These are phyloP conservation scores for Cephonodes hylas DNA, from an alignment of 2,888 invertebrate genomes.

Conservation along the genomic window DNA sequence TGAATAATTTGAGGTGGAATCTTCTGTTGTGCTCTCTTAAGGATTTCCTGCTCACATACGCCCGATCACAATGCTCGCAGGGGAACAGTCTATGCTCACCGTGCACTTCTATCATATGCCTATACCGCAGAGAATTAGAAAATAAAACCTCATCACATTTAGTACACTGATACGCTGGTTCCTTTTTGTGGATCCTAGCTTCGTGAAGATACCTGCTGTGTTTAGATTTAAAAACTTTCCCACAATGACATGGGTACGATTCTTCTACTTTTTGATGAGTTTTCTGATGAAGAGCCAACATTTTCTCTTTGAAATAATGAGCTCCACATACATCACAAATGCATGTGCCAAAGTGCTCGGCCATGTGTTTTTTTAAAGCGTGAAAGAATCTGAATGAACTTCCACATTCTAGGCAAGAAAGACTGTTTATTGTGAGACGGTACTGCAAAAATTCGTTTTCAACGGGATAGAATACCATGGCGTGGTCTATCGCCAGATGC, in stretches of 20 bases:
- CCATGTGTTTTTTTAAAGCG: constrained; percentile 67
- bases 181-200: constrained; percentile 59
- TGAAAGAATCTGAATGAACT: constrained; percentile 57
- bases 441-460: constrained; percentile 61
- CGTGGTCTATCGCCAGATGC: constrained; percentile 49
- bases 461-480: constrained; percentile 40
- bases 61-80: constrained; percentile 63
- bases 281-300: constrained; percentile 64
- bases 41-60: constrained; percentile 67
- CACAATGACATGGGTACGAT: constrained; percentile 73
- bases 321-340: constrained; percentile 71
- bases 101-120: constrained; percentile 65
- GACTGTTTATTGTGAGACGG: constrained; percentile 43
- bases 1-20: constrained; percentile 62
- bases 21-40: constrained; percentile 63
- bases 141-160: constrained; percentile 66
- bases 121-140: constrained; percentile 57
- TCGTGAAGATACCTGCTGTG: constrained; percentile 63
- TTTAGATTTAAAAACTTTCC: constrained; percentile 66
- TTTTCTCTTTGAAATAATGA: constrained; percentile 71
- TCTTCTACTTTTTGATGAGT: constrained; percentile 63
- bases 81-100: constrained; percentile 59
- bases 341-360: constrained; percentile 65
- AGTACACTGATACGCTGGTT: constrained; percentile 64
- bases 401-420: constrained; percentile 54